These are phyloP conservation scores for Loriculus beryllinus DNA, from an alignment of 2,797 vertebrate species.

Conservation along the genomic window DNA sequence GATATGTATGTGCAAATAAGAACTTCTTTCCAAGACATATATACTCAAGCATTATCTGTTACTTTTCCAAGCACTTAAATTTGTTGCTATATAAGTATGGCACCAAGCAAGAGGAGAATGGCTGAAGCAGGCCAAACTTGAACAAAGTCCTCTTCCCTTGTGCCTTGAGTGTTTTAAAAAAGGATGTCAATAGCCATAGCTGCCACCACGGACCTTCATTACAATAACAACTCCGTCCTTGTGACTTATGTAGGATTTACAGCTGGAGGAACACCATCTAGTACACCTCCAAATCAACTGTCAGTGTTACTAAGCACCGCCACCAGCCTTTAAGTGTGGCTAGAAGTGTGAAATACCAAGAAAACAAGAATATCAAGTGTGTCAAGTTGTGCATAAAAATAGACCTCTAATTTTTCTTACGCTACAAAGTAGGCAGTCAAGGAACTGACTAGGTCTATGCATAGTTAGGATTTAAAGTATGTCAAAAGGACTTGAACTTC, in stretches of 20 bases:
- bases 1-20: neutral
- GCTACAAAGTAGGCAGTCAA: conserved; percentile 12
- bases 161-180: neutral
- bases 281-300: neutral
- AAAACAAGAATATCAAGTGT: neutral
- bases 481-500: neutral
- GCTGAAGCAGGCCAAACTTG: neutral
- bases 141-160: neutral
- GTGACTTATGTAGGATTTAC: neutral
- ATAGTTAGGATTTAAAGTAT: conserved; percentile 39
- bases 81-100: neutral
- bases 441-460: conserved; percentile 22
- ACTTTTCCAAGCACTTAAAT: neutral
- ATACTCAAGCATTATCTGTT: neutral
- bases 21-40: neutral
- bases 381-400: conserved; percentile 1
- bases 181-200: neutral
- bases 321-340: neutral
- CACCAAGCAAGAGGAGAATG: neutral
- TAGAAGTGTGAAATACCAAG: neutral
- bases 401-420: neutral
- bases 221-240: neutral
- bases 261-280: neutral
- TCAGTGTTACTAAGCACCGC: neutral
- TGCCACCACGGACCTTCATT: neutral